Evolutionary conservation across 2,888 invertebrate species (phyloP).

Genomic region (Cetonia aurata): DNA sequence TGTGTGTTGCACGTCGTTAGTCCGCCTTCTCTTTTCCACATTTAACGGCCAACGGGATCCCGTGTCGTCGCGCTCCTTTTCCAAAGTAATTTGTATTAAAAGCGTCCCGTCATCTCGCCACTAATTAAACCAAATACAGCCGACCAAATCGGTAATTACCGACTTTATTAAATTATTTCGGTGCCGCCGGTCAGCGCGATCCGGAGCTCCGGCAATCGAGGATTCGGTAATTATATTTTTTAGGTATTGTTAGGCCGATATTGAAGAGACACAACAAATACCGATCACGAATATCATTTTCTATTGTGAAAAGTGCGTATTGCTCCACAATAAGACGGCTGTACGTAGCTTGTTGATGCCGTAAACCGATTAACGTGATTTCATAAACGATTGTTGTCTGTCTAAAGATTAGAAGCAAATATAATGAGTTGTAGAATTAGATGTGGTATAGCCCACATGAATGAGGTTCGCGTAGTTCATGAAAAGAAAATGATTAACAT

Average conservation of each 20-base stretch:
- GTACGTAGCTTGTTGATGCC: background rate
- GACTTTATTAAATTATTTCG: slow-evolving; percentile 42
- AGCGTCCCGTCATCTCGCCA: slow-evolving; percentile 60
- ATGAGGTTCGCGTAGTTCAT: too few species aligned
- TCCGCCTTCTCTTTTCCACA: slow-evolving; percentile 26
- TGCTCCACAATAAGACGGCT: background rate
- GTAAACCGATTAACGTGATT: too few species aligned
- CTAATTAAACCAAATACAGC: slow-evolving; percentile 60
- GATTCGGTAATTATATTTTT: slow-evolving; percentile 37
- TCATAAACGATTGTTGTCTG: too few species aligned
- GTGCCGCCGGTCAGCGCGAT: slow-evolving; percentile 24
- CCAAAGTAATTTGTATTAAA: slow-evolving; percentile 59
- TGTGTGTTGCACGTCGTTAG: slow-evolving; percentile 19
- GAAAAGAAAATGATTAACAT: too few species aligned
- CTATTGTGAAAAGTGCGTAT: slow-evolving; percentile 7
- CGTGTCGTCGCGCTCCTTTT: slow-evolving; percentile 32
- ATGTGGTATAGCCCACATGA: too few species aligned
- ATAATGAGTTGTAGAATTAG: too few species aligned
- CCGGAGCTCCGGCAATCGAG: slow-evolving; percentile 9
- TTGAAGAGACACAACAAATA: slow-evolving; percentile 28
- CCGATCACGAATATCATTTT: slow-evolving; percentile 10
- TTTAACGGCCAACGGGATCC: background rate
- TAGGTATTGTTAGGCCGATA: slow-evolving; percentile 24
- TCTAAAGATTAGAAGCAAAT: too few species aligned
- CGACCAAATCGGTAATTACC: slow-evolving; percentile 48